These are phyloP conservation scores for Prolemur simus DNA, from an alignment of 2,113 vertebrate species.

Conservation along the genomic window DNA sequence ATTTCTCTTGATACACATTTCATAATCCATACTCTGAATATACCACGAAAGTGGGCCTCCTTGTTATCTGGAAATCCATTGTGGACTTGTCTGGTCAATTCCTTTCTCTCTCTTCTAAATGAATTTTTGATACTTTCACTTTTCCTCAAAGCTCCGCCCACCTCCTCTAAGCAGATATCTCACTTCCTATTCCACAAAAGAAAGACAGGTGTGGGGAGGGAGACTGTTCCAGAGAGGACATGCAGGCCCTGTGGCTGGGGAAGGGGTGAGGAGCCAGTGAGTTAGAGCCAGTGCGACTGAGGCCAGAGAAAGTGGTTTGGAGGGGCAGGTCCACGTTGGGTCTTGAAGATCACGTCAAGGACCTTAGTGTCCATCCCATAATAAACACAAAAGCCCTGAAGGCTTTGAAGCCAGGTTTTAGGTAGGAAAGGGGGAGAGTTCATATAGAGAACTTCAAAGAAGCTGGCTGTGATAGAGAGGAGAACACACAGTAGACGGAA, in stretches of 20 bases:
- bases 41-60: not conserved
- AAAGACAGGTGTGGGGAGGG: not conserved
- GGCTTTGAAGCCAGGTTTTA: not conserved
- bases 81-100: not conserved
- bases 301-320: not conserved
- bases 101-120: not conserved
- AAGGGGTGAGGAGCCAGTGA: not conserved
- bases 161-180: not conserved
- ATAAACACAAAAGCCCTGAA: not conserved
- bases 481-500: not conserved
- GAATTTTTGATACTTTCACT: not conserved
- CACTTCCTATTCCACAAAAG: not conserved
- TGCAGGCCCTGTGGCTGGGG: not conserved
- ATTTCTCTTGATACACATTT: not conserved
- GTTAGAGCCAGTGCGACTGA: not conserved
- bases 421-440: not conserved
- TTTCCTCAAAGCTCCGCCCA: not conserved
- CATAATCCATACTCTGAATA: not conserved
- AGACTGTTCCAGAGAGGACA: not conserved
- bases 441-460: not conserved
- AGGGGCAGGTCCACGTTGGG: not conserved
- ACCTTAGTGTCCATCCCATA: not conserved
- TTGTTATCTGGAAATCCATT: not conserved
- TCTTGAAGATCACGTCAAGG: not conserved
- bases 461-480: not conserved